Evolutionary conservation across 2,888 invertebrate genomes (phyloP).

Genomic region (Chymomyza caudatula): DNA sequence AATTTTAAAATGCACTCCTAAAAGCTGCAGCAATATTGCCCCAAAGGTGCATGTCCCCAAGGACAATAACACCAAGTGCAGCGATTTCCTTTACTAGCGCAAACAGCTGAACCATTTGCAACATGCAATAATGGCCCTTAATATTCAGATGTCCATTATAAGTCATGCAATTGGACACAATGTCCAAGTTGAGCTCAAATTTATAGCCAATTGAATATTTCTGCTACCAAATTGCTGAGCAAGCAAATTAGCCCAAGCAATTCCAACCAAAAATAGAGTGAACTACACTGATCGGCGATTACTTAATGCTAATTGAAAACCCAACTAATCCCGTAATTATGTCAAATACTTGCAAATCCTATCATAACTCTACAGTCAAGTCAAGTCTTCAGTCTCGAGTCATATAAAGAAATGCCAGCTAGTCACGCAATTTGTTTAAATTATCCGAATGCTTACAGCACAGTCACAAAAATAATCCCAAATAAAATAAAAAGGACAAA

Average conservation of each 20-base stretch:
- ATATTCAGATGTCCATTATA: conserved; percentile 1
- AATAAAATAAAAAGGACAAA: too few relatives aligned
- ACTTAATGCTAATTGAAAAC: conserved; percentile 61
- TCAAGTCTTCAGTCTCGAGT: too few relatives aligned
- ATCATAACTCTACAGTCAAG: conserved; percentile 64
- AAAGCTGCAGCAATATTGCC: not conserved
- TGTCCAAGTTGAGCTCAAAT: conserved; percentile 9
- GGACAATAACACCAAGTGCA: conserved; percentile 4
- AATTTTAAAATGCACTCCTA: not conserved
- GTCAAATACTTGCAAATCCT: conserved; percentile 50
- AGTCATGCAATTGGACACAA: conserved; percentile 36
- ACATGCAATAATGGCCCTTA: not conserved
- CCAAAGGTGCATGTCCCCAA: not conserved
- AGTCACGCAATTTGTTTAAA: conserved; percentile 69
- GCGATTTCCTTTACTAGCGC: not conserved
- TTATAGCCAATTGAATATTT: conserved; percentile 50
- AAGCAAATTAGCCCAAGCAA: conserved; percentile 28
- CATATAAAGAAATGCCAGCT: conserved; percentile 49
- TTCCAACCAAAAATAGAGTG: conserved; percentile 37
- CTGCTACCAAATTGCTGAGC: conserved; percentile 33
- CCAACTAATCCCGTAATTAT: conserved; percentile 50
- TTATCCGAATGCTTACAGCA: conserved; percentile 46
- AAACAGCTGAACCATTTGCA: not conserved
- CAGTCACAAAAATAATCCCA: too few relatives aligned
- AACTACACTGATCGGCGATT: conserved; percentile 6